phyloP scores from a whole-genome alignment of 2,113 vertebrate species.

The Uria aalge region DNA sequence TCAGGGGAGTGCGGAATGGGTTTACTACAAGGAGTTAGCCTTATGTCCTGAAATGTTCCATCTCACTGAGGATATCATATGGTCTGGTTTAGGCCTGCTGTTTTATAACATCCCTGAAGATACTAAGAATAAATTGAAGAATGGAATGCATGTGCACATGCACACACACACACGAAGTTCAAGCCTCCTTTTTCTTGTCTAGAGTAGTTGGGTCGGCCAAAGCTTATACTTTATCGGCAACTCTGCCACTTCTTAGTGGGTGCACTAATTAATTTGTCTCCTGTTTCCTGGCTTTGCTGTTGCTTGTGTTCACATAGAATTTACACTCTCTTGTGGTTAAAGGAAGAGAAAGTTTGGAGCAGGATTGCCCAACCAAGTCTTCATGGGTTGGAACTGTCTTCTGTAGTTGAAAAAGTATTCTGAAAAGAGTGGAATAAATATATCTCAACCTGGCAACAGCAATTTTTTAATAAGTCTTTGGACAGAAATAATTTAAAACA shows the following conservation, averaged over 20 bases:
- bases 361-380: neutral
- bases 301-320: neutral
- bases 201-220: neutral
- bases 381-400: neutral
- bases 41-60: neutral
- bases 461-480: neutral
- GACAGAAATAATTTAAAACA: neutral
- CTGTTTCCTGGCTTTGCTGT: neutral
- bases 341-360: neutral
- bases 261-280: neutral
- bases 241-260: neutral
- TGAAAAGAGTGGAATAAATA: neutral
- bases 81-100: neutral
- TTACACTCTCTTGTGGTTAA: neutral
- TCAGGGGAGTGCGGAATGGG: neutral
- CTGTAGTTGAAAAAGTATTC: neutral
- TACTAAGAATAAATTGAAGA: neutral
- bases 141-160: neutral
- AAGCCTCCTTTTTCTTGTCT: neutral
- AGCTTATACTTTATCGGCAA: neutral
- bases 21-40: neutral
- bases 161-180: neutral
- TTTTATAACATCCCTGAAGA: neutral
- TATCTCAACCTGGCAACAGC: neutral
- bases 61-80: neutral